Percentiles rank a stretch among this genome's conserved stretches.
These are phyloP conservation scores for Ochlodes sylvanus DNA, from an alignment of 2,888 invertebrate species.

Conservation along the genomic window DNA sequence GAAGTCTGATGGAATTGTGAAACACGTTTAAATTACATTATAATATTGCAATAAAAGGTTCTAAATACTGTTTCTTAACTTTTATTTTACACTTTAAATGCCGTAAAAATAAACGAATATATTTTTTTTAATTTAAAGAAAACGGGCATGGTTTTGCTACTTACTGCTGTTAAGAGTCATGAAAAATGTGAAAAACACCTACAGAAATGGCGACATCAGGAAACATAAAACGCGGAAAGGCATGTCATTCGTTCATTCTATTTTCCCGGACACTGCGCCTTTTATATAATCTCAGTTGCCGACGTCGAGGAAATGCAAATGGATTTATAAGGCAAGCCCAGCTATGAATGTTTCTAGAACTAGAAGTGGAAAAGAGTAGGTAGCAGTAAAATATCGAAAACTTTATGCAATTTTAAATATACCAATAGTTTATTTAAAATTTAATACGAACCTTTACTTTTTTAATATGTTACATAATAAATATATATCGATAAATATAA, in stretches of 20 bases:
- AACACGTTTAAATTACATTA: too few relatives aligned
- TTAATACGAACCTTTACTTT: too few relatives aligned
- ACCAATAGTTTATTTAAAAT: too few relatives aligned
- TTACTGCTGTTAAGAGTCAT: conserved; percentile 14
- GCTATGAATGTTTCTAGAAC: not conserved
- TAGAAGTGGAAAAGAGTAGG: too few relatives aligned
- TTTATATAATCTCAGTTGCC: conserved; percentile 14
- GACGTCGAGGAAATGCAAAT: conserved; percentile 1
- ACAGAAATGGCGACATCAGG: conserved; percentile 10
- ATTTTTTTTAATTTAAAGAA: conserved; percentile 16
- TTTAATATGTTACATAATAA: too few relatives aligned
- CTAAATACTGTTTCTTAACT: too few relatives aligned
- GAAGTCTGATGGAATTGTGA: too few relatives aligned
- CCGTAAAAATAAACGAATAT: not conserved
- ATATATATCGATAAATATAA: too few relatives aligned
- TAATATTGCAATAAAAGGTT: too few relatives aligned
- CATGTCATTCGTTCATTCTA: conserved; percentile 4
- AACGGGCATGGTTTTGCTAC: conserved; percentile 23
- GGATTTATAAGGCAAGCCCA: not conserved
- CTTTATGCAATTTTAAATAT: too few relatives aligned
- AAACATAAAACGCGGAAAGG: conserved; percentile 22
- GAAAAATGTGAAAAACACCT: conserved; percentile 12
- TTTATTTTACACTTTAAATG: not conserved
- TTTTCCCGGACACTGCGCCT: conserved; percentile 16
- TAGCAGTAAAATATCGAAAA: too few relatives aligned